Conservation (phyloP, 2,113 vertebrate species). For the Xyrauchen texanus region DNA sequence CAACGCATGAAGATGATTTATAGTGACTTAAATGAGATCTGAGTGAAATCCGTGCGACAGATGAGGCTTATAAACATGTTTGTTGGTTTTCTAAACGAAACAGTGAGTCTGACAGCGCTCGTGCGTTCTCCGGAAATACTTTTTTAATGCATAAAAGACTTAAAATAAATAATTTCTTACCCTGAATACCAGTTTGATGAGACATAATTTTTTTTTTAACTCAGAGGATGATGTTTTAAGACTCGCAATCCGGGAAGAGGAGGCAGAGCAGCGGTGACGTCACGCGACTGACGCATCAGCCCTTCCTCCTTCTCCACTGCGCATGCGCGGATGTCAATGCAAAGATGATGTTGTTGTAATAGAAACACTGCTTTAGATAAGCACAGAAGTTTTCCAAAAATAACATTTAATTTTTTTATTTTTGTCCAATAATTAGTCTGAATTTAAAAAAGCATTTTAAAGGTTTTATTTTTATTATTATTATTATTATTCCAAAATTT, state of each 20-base stretch:
- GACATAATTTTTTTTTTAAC: constrained; percentile 77
- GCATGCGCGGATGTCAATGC: constrained; percentile 25
- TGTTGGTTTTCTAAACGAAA: neutral
- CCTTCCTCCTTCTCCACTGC: neutral
- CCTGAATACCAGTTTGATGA: constrained; percentile 95
- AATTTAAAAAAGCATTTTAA: no score
- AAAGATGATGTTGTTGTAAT: neutral
- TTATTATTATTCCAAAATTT: no score
- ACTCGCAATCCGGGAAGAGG: constrained; percentile 67
- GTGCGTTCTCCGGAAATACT: neutral
- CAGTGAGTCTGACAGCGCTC: neutral
- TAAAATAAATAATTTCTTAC: constrained; percentile 62
- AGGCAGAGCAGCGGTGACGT: constrained; percentile 64
- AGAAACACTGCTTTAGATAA: no score
- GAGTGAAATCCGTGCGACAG: neutral
- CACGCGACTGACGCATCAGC: constrained; percentile 42
- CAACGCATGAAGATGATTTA: neutral
- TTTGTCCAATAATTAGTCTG: no score
- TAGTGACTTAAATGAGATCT: neutral
- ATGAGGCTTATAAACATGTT: neutral
- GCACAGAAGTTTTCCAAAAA: no score
- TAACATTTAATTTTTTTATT: no score
- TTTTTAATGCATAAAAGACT: neutral
- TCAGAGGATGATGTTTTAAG: constrained; percentile 57
- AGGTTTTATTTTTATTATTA: no score